A percentile compares a stretch with the other conserved stretches of the same genome.
Evolutionary conservation across 2,797 vertebrate genomes (phyloP).

Genomic region (Cuniculus paca): DNA sequence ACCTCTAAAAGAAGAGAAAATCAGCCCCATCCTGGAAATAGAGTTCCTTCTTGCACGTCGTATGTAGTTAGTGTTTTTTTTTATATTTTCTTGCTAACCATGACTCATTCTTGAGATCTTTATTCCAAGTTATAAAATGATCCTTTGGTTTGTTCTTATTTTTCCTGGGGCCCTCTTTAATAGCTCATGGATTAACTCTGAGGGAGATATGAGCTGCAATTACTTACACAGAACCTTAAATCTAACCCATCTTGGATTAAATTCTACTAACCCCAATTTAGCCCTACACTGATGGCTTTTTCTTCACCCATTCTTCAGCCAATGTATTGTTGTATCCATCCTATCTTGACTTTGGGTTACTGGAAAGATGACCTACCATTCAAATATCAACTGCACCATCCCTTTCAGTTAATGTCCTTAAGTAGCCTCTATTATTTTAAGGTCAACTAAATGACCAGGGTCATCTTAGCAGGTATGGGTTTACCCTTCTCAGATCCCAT

Average conservation of each 20-base stretch:
- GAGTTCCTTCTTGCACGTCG: neutral
- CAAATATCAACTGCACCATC: neutral
- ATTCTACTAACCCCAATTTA: neutral
- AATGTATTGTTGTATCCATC: neutral
- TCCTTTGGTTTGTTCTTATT: neutral
- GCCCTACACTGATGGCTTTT: neutral
- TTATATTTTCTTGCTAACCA: neutral
- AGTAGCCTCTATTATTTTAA: neutral
- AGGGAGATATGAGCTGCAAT: neutral
- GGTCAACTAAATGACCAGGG: neutral
- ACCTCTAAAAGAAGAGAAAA: neutral
- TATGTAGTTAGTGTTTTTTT: neutral
- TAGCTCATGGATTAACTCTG: neutral
- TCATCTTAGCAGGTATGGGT: neutral
- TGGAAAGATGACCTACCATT: neutral
- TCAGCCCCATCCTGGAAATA: neutral
- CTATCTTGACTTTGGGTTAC: neutral
- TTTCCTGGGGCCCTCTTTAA: neutral
- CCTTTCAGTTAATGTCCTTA: neutral
- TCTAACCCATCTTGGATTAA: neutral
- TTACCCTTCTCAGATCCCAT: neutral
- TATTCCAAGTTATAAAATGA: neutral
- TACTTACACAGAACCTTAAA: neutral
- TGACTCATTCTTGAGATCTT: neutral
- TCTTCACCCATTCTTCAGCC: neutral